These are phyloP conservation scores for Arctia plantaginis DNA, from an alignment of 2,888 invertebrate genomes.

Conservation along the genomic window DNA sequence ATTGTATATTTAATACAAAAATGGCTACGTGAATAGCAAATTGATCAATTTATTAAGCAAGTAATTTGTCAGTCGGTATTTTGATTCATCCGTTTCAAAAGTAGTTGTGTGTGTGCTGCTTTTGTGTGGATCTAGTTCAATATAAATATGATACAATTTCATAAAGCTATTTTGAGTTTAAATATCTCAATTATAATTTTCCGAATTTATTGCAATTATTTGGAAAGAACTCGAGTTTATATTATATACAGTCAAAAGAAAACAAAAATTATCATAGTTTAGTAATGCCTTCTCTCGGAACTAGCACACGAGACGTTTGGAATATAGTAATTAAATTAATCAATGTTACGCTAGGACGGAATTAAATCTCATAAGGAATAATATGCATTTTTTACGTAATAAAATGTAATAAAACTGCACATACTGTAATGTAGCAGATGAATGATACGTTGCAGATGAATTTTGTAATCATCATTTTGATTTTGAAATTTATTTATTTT, in stretches of 20 bases:
- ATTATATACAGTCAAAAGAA: no score
- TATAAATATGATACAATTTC: background rate
- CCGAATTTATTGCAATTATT: no score
- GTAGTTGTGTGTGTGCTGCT: background rate
- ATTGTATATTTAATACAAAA: slow-evolving; percentile 41
- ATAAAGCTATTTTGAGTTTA: background rate
- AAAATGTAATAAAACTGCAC: no score
- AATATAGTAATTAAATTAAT: background rate
- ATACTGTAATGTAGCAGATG: no score
- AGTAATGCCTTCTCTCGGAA: no score
- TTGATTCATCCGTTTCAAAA: slow-evolving; percentile 17
- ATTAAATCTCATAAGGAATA: background rate
- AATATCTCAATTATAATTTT: background rate
- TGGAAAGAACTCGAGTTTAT: background rate
- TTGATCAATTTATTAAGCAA: slow-evolving; percentile 54
- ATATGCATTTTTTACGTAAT: no score
- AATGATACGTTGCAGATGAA: no score
- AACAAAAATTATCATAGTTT: no score
- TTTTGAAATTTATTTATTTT: no score
- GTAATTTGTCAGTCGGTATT: slow-evolving; percentile 40
- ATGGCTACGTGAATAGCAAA: slow-evolving; percentile 52
- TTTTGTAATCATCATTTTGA: no score
- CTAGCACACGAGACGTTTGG: background rate
- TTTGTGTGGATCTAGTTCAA: background rate
- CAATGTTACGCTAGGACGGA: background rate